phyloP scores from a whole-genome alignment of 2,888 invertebrate genomes.

The Phragmatobia fuliginosa region DNA sequence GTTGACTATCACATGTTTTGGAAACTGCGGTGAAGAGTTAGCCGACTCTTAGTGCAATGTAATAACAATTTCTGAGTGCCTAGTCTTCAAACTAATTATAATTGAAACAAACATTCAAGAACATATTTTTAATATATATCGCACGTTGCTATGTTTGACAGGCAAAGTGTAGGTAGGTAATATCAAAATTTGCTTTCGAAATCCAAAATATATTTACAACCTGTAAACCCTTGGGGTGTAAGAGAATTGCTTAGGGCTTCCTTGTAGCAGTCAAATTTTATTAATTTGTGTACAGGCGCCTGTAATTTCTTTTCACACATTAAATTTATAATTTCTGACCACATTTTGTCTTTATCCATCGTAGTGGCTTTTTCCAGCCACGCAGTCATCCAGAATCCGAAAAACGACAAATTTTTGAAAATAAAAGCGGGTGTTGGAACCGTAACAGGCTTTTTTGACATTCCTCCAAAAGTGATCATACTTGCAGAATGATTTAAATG shows the following conservation, averaged over 20 bases:
- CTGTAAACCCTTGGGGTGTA: conserved; percentile 88
- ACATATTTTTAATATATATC: neutral
- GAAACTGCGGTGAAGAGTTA: too few species aligned
- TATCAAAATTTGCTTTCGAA: conserved; percentile 62
- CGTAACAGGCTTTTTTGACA: conserved; percentile 97
- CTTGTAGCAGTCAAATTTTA: conserved; percentile 91
- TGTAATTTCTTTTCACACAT: conserved; percentile 90
- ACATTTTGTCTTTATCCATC: conserved; percentile 90
- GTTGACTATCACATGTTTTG: neutral
- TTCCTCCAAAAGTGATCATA: conserved; percentile 99
- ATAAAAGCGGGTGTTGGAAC: conserved; percentile 92
- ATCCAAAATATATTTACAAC: conserved; percentile 92
- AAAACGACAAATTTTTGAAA: conserved; percentile 94
- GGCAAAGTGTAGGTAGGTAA: neutral
- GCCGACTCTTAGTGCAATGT: neutral
- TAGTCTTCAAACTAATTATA: neutral
- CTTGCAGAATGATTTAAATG: conserved; percentile 91
- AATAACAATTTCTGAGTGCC: too few species aligned
- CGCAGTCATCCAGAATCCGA: conserved; percentile 98
- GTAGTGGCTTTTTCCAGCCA: conserved; percentile 91
- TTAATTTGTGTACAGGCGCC: conserved; percentile 91
- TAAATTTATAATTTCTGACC: conserved; percentile 90
- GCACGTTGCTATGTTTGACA: neutral
- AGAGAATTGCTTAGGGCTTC: conserved; percentile 91
- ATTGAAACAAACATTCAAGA: neutral